Conservation (phyloP, 2,797 vertebrate genomes). For the Pyrocephalus nanus region DNA sequence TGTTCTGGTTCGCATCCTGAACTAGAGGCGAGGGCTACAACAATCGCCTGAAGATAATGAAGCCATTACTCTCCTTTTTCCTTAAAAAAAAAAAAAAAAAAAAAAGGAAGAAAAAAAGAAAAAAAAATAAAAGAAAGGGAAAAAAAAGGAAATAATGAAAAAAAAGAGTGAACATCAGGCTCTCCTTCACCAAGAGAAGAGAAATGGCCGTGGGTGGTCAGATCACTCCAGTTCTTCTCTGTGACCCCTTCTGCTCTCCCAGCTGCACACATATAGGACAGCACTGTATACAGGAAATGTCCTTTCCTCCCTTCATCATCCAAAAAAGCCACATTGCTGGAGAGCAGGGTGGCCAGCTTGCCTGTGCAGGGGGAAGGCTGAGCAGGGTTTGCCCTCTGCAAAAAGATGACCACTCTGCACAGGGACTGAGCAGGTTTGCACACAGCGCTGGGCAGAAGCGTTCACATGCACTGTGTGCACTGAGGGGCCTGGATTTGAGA, state of each 20-base stretch:
- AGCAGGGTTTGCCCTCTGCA: not conserved
- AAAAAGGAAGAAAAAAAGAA: not conserved
- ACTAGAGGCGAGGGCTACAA: not conserved
- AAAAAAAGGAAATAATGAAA: not conserved
- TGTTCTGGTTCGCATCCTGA: not conserved
- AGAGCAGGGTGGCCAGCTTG: not conserved
- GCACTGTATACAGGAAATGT: not conserved
- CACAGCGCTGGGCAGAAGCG: accelerated
- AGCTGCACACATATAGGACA: accelerated
- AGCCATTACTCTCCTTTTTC: not conserved
- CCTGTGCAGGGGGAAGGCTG: not conserved
- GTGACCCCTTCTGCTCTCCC: not conserved
- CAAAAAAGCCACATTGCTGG: not conserved
- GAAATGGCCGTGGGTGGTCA: not conserved
- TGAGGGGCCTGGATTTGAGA: not conserved
- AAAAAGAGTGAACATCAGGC: not conserved
- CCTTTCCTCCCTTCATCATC: not conserved
- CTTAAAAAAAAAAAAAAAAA: not conserved
- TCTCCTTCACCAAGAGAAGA: not conserved
- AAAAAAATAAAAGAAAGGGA: not conserved
- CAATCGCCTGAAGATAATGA: not conserved
- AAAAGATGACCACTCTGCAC: not conserved
- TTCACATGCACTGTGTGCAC: accelerated
- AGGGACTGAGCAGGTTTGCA: not conserved
- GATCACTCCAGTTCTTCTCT: not conserved